Evolutionary conservation across 2,888 invertebrate species (phyloP), one percentile per base, ranked within the genome.

Genomic region (Panorpa germanica): DNA sequence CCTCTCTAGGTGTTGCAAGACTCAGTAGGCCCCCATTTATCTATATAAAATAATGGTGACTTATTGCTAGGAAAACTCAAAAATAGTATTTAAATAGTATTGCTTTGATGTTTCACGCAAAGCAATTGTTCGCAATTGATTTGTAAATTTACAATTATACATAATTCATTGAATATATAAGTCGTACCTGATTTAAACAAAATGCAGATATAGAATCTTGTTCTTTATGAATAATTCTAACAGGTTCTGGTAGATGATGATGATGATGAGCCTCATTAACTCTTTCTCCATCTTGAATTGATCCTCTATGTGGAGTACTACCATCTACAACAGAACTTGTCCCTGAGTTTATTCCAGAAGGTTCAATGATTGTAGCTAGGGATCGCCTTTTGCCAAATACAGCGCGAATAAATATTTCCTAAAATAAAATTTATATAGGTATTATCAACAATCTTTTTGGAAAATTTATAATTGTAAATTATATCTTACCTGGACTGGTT

Each of bases 151-250:
- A 10, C 8, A 33, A 4, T 14, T 31, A 21, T 19, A 15, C 15
- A 10, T n/a, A 35, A 12, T 29, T 15, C 20, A 15, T 18, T 16
- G 13, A 12, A 38, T 38, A n/a, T n/a, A n/a, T n/a, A n/a, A n/a
- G n/a, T n/a, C n/a, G n/a, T 47, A 85, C 90, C 65, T 83, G 80
- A 54, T 93, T 95, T 34, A 95, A 66, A 48, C 95, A 93, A 63
- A 98, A 98, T 18, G 96, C 86, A 31, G 90, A 77, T 41, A 98
- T 93, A 33, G 91, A 85, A 54, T 98, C 98, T 56, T 93, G 93
- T 49, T 98, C 98, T 57, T 96, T 95, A 55, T 98, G 96, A 40
- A 98, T 88, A 42, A 98, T 88, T 40, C 93, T 70, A 35, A 91
- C 85, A 7, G 88, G 86, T 46, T 86, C 86, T 34, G 70, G 64